phyloP scores from a whole-genome alignment of 1,140 invertebrate genomes.

The Oryzaephilus surinamensis region DNA sequence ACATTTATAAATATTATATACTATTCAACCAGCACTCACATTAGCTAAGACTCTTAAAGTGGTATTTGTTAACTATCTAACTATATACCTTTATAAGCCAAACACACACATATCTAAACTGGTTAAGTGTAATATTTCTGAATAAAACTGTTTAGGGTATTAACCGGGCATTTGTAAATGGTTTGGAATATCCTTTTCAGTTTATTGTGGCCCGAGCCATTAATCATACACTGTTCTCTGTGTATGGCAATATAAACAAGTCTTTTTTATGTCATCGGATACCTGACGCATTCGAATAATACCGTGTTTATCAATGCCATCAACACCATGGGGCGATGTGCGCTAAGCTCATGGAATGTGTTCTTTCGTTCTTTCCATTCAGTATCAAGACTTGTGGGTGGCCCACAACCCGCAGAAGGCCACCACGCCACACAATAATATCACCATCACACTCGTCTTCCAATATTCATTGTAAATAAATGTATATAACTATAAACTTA shows the following conservation, averaged over 20 bases:
- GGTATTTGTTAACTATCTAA: too few relatives aligned
- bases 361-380: too few relatives aligned
- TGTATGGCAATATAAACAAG: conserved; percentile 36
- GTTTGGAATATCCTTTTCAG: conserved; percentile 25
- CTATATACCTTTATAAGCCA: too few relatives aligned
- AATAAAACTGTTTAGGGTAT: too few relatives aligned
- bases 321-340: conserved; percentile 32
- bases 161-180: conserved; percentile 27
- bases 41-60: too few relatives aligned
- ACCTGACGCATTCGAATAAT: conserved; percentile 37
- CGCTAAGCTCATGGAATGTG: conserved; percentile 25
- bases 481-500: too few relatives aligned
- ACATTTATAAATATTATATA: too few relatives aligned
- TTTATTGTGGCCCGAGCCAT: conserved; percentile 23
- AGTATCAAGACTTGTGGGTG: conserved; percentile 25
- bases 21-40: too few relatives aligned
- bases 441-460: too few relatives aligned
- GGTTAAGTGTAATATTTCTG: too few relatives aligned
- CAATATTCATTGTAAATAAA: too few relatives aligned
- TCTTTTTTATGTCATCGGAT: conserved; percentile 39
- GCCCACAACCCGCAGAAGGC: conserved; percentile 12
- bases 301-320: conserved; percentile 37
- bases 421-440: conserved; percentile 1
- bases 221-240: conserved; percentile 34
- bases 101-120: too few relatives aligned